Conservation (phyloP, 1,140 invertebrate genomes). For the Maniola jurtina region DNA sequence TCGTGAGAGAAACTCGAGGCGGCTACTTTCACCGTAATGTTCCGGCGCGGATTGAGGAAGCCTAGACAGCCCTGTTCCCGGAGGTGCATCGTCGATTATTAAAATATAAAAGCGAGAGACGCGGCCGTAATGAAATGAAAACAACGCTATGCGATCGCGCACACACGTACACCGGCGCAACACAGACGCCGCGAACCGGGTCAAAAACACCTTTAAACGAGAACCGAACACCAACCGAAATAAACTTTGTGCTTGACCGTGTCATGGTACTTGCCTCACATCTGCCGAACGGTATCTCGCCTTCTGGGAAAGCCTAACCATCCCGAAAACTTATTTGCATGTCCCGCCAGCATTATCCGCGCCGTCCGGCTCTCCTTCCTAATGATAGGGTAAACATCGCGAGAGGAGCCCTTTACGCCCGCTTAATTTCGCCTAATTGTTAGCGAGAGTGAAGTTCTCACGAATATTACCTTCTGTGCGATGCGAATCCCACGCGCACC, state of each 20-base stretch:
- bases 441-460: slow-evolving; percentile 67
- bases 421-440: slow-evolving; percentile 74
- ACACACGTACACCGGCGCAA: slow-evolving; percentile 49
- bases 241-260: slow-evolving; percentile 71
- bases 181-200: slow-evolving; percentile 60
- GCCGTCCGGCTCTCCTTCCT: slow-evolving; percentile 50
- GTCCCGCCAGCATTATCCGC: slow-evolving; percentile 67
- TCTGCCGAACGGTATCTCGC: slow-evolving; percentile 73
- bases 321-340: slow-evolving; percentile 73
- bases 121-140: slow-evolving; percentile 73
- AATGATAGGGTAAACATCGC: slow-evolving; percentile 72
- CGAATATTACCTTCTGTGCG: slow-evolving; percentile 64
- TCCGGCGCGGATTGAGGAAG: not conserved
- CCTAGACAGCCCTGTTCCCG: slow-evolving; percentile 50
- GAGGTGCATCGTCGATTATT: slow-evolving; percentile 69
- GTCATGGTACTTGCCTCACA: slow-evolving; percentile 64
- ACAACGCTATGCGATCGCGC: slow-evolving; percentile 58
- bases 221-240: slow-evolving; percentile 69
- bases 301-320: slow-evolving; percentile 72
- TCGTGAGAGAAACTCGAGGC: slow-evolving; percentile 19
- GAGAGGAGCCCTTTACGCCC: slow-evolving; percentile 62
- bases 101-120: slow-evolving; percentile 75
- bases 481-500: slow-evolving; percentile 69
- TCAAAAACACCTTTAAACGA: slow-evolving; percentile 75
- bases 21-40: slow-evolving; percentile 14